Percentiles rank a stretch among this genome's conserved stretches.
phyloP scores from a whole-genome alignment of 2,113 vertebrate genomes.

The Mus musculus region DNA sequence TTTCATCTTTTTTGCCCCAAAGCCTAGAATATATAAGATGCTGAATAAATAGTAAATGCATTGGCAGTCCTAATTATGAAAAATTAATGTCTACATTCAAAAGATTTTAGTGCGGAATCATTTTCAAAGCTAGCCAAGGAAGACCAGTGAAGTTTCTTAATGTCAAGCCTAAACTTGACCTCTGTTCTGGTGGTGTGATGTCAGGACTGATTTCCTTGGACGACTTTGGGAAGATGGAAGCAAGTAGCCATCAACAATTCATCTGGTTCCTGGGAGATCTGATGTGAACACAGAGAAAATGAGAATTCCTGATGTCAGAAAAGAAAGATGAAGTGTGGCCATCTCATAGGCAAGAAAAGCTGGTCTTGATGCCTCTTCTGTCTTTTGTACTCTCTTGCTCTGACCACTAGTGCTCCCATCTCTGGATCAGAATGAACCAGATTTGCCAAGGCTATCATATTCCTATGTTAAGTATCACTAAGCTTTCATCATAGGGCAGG shows the following conservation, averaged over 20 bases:
- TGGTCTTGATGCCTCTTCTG: background rate
- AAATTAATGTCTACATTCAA: background rate
- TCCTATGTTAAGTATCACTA: background rate
- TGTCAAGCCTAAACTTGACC: slow-evolving; percentile 2
- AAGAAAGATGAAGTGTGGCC: background rate
- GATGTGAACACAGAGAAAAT: background rate
- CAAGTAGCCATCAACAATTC: background rate
- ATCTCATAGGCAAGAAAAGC: background rate
- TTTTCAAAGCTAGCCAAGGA: background rate
- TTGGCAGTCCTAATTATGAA: background rate
- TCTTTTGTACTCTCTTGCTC: background rate
- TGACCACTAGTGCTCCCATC: accelerated
- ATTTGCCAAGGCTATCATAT: background rate
- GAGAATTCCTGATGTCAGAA: background rate
- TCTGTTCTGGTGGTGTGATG: background rate
- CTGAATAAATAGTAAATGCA: slow-evolving; percentile 56
- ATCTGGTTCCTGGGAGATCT: background rate
- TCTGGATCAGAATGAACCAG: background rate
- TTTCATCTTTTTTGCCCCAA: slow-evolving; percentile 21
- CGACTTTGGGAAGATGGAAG: background rate
- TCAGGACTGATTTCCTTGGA: background rate
- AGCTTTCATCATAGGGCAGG: background rate
- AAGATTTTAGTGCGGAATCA: slow-evolving; percentile 50
- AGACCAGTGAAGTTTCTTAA: background rate
- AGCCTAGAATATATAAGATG: background rate